A percentile compares a stretch with the other conserved stretches of the same genome.
phyloP scores from a whole-genome alignment of 2,888 invertebrate species.

The Eupithecia vulgata region DNA sequence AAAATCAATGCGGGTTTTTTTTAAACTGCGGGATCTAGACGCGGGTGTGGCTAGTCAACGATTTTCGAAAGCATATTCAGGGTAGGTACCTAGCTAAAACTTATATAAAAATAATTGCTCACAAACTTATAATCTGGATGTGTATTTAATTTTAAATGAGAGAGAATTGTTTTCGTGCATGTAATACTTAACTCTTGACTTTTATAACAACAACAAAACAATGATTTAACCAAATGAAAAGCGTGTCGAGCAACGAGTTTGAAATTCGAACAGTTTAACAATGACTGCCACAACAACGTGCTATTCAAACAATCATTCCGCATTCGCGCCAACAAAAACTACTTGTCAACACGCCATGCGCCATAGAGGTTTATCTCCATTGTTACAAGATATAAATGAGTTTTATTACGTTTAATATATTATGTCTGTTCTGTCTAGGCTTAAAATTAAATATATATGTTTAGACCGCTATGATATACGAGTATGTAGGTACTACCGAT shows the following conservation, averaged over 20 bases:
- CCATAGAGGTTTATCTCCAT: not conserved
- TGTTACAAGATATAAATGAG: not conserved
- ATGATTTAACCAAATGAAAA: not conserved
- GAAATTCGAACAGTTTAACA: not conserved
- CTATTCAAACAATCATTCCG: conserved; percentile 1
- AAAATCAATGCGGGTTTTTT: conserved; percentile 55
- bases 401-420: no score
- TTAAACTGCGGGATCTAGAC: conserved; percentile 44
- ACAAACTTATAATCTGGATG: no score
- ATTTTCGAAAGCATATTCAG: not conserved
- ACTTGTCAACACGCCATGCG: not conserved
- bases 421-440: no score
- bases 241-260: not conserved
- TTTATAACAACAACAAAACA: no score
- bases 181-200: not conserved
- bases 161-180: no score
- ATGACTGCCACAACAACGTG: not conserved
- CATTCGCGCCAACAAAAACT: not conserved
- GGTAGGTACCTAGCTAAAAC: no score
- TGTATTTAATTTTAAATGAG: not conserved
- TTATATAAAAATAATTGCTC: not conserved
- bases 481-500: no score
- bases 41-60: not conserved
- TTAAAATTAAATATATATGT: no score
- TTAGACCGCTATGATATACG: no score